Base-by-base conservation (phyloP, 1,140 invertebrate genomes). In the Microplitis demolitor region DNA sequence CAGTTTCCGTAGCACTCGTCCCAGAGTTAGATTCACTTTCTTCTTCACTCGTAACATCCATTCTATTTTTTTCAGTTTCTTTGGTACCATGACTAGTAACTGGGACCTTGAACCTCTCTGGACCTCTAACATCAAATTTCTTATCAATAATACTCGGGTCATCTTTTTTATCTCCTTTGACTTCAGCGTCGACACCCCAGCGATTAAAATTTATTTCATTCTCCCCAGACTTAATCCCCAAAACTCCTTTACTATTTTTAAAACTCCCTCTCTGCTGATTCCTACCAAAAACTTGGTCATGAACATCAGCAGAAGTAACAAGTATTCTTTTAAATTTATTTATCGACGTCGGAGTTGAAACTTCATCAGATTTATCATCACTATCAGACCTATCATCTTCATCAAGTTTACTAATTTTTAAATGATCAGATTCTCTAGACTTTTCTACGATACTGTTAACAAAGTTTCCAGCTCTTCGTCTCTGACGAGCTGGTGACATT, bases 1-100 rank as follows among this genome's bases (percentile, higher is more conserved):
- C 62, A 35, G 62, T n/a, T 45, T 64, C 37, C 9, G 35, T 45
- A 54, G 54, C 66, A 6, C 66, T 66, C 8, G 72, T 51, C 34
- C 45, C n/a, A 16, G 63, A 66, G 0, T 16, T 4, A 31, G 37
- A 16, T 14, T 66, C 45, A 16, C 63, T 66, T 45, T 66, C 63
- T 58, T 35, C 63, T 35, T 39, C 14, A 16, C 58, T 31, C 2
- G 16, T 13, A 50, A 45, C 35, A 14, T 56, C 24, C 54, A 31
- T 60, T 37, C 45, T 54, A 54, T 54, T 45, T 45, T 45, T 45
- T 45, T 11, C 34, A 24, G 24, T 24, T 33, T 35, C 66, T n/a
- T 56, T 13, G 13, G 3, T 5, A 60, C 54, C 14, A n/a, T 34
- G 13, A 24, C 33, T 54, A 39, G 45, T n/a, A 3, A 58, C 37